Conservation (phyloP, 2,888 invertebrate species). For the Drosophila emarginata region DNA sequence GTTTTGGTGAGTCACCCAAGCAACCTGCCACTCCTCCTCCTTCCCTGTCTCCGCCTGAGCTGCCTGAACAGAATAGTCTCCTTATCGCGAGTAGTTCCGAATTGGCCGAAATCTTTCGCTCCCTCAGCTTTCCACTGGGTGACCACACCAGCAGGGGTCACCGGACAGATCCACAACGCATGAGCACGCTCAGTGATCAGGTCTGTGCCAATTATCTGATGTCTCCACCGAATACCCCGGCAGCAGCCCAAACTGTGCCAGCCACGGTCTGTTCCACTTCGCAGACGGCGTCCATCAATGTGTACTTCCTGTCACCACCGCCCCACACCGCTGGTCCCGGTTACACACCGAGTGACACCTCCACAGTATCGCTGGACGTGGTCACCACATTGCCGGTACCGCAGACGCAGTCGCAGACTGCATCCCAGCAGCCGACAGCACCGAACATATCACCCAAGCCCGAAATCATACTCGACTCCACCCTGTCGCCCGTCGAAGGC, state of each 20-base stretch:
- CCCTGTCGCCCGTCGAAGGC: constrained; percentile 78
- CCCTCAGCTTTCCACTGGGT: constrained; percentile 80
- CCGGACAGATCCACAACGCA: constrained; percentile 75
- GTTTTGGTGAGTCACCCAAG: constrained; percentile 70
- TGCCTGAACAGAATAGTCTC: constrained; percentile 76
- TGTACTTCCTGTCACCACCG: constrained; percentile 82
- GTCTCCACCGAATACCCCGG: constrained; percentile 82
- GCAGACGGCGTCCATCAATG: constrained; percentile 78
- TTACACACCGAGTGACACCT: constrained; percentile 79
- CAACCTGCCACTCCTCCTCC: constrained; percentile 80
- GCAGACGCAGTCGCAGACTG: constrained; percentile 65
- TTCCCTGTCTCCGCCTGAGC: constrained; percentile 79
- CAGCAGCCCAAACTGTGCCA: constrained; percentile 29
- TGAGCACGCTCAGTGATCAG: constrained; percentile 82
- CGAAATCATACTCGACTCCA: constrained; percentile 82
- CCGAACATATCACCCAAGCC: constrained; percentile 80
- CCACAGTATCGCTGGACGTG: constrained; percentile 82
- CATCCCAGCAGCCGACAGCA: constrained; percentile 26
- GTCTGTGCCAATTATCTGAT: constrained; percentile 78
- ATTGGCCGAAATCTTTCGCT: constrained; percentile 80
- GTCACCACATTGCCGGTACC: constrained; percentile 77
- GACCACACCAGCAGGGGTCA: constrained; percentile 52
- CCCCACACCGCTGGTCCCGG: constrained; percentile 67
- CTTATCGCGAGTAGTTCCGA: constrained; percentile 80
- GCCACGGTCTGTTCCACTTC: constrained; percentile 27